Conservation (phyloP, 2,113 vertebrate genomes). For the Pampusana beccarii region DNA sequence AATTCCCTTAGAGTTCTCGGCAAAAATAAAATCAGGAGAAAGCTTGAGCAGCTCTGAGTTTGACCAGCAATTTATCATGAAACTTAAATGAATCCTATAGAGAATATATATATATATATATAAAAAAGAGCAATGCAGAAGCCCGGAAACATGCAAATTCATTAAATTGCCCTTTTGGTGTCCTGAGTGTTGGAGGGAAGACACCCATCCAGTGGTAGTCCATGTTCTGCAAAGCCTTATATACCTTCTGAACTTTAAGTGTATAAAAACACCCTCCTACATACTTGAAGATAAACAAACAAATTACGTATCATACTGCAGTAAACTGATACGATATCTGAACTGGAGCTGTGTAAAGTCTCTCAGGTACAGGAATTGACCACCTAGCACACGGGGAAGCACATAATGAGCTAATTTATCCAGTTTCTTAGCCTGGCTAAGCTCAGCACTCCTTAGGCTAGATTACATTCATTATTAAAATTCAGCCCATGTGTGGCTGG, state of each 20-base stretch:
- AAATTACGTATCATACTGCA: neutral
- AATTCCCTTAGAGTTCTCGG: constrained; percentile 28
- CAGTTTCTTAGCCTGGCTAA: neutral
- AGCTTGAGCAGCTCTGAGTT: neutral
- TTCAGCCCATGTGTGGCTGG: neutral
- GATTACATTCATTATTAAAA: neutral
- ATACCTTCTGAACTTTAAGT: neutral
- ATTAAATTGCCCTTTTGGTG: neutral
- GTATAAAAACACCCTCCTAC: neutral
- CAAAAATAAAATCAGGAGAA: constrained; percentile 42
- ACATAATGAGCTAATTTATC: neutral
- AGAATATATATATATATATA: neutral
- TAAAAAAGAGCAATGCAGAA: neutral
- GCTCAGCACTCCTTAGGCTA: neutral
- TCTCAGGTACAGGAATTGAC: neutral
- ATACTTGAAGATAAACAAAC: neutral
- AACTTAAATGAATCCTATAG: neutral
- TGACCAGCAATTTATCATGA: neutral
- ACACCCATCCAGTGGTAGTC: fast-evolving
- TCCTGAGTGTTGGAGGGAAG: neutral
- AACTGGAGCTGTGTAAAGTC: neutral
- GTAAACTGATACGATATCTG: neutral
- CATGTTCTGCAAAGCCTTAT: neutral
- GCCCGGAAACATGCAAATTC: neutral
- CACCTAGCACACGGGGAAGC: neutral